Percentiles rank a stretch among this genome's conserved stretches.
Conservation (phyloP, 2,888 invertebrate genomes). For the Chironomus riparius region DNA sequence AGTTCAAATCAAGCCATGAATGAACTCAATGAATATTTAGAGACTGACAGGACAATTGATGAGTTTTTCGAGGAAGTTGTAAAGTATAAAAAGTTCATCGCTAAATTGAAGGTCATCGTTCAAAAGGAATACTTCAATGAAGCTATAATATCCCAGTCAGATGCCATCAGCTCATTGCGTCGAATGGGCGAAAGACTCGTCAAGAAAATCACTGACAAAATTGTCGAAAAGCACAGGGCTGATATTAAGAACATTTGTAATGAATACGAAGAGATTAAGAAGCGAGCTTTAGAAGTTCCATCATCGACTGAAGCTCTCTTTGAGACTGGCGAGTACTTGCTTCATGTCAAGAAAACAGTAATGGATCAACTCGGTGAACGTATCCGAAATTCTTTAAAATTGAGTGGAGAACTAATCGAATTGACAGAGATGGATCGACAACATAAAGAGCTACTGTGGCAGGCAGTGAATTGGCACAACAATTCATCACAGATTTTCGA, state of each 20-base stretch:
- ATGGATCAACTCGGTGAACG: conserved; percentile 60
- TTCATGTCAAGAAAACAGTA: conserved; percentile 63
- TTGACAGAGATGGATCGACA: conserved; percentile 62
- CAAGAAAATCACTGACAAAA: conserved; percentile 51
- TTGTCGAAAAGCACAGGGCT: conserved; percentile 54
- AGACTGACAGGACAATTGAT: conserved; percentile 48
- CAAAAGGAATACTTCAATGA: conserved; percentile 60
- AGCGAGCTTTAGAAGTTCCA: conserved; percentile 61
- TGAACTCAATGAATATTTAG: conserved; percentile 45
- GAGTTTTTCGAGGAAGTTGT: conserved; percentile 52
- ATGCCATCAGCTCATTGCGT: conserved; percentile 54
- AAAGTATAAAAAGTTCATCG: conserved; percentile 51
- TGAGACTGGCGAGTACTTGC: conserved; percentile 70
- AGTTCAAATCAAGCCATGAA: conserved; percentile 46
- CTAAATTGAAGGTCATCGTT: conserved; percentile 52
- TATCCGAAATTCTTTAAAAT: conserved; percentile 56
- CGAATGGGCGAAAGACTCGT: conserved; percentile 50
- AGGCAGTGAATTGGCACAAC: conserved; percentile 73
- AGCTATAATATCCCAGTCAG: conserved; percentile 53
- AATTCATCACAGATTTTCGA: conserved; percentile 75
- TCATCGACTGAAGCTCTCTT: conserved; percentile 72
- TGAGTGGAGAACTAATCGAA: conserved; percentile 63
- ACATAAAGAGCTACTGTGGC: conserved; percentile 71
- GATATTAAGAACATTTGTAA: conserved; percentile 60
- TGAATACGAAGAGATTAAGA: conserved; percentile 62